Evolutionary conservation across 2,797 vertebrate species (phyloP), one percentile per base, ranked within the genome.

Genomic region (Pipistrellus pygmaeus): DNA sequence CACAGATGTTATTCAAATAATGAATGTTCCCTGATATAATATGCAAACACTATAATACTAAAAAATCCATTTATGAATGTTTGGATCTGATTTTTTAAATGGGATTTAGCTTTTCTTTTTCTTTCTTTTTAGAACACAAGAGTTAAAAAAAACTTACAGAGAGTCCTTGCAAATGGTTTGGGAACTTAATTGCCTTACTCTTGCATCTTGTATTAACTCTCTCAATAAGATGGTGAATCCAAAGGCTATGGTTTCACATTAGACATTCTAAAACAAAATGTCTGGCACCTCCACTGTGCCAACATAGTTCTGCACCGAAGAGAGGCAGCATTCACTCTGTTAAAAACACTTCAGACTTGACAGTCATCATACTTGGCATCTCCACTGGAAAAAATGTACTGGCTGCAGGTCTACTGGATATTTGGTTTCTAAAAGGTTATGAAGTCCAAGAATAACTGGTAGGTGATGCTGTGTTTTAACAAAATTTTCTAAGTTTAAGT

Each of bases 321-420:
- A 95, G 73, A 96, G 68, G 84, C 66, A 96, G 83, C 76, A 96
- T 94, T 96, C 92, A 91, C 93, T 94, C 94, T 96, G 78, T 91
- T 94, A 94, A 93, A 96, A 97, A 95, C 88, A 96, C 78, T 96
- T 94, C 77, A 92, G 85, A 51, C 64, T 95, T 93, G 62, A 97
- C 71, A 95, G 86, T 97, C 84, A 95, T 94, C 88, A 95, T 88
- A 94, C 80, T 96, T 97, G 96, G 95, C 96, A 93, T 86, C 88
- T 90, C 69, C 23, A 78, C 38, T 93, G 96, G 95, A 97, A 97
- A 97, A 97, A 98, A 97, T 85, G 60, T 87, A 94, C 91, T 96
- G 90, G 88, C 81, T 88, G 53, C 55, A 93, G 82, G 76, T 96
- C 73, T 92, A 94, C 15, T 85, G 73, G 66, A 90, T 94, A 97